Evolutionary conservation across 2,797 vertebrate genomes (phyloP).

Genomic region (Galagoides demidoff): DNA sequence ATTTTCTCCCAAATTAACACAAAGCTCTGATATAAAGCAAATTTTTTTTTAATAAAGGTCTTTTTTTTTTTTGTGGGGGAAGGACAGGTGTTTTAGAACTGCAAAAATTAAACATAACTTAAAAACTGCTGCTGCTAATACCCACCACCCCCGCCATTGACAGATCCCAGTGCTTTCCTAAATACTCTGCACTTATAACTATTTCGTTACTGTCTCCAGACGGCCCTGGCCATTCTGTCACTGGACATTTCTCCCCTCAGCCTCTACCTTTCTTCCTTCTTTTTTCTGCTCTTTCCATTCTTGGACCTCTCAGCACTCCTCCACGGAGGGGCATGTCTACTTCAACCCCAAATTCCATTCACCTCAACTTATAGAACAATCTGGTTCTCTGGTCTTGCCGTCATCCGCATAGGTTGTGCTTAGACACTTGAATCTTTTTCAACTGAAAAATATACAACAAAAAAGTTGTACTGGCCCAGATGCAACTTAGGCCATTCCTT

Average conservation of each 20-base stretch:
- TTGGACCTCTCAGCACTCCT: no score
- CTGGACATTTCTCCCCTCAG: not conserved
- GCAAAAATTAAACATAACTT: not conserved
- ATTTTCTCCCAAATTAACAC: not conserved
- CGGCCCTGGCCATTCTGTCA: not conserved
- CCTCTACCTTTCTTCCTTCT: not conserved
- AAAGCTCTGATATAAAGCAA: not conserved
- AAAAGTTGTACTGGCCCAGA: no score
- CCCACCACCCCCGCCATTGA: accelerated
- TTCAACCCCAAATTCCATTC: not conserved
- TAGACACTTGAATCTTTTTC: not conserved
- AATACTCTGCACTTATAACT: not conserved
- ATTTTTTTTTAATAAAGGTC: not conserved
- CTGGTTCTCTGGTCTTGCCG: not conserved
- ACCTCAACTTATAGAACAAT: not conserved
- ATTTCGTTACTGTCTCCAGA: not conserved
- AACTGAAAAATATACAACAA: not conserved
- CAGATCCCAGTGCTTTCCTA: not conserved
- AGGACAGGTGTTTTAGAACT: not conserved
- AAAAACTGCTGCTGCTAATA: not conserved
- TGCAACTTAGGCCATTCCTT: not conserved
- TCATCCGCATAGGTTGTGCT: not conserved
- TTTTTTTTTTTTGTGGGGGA: not conserved
- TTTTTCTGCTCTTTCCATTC: no score
- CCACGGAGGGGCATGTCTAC: no score